These are phyloP conservation scores for Lithobates sylvaticus DNA, from an alignment of 2,797 vertebrate genomes.

Conservation along the genomic window DNA sequence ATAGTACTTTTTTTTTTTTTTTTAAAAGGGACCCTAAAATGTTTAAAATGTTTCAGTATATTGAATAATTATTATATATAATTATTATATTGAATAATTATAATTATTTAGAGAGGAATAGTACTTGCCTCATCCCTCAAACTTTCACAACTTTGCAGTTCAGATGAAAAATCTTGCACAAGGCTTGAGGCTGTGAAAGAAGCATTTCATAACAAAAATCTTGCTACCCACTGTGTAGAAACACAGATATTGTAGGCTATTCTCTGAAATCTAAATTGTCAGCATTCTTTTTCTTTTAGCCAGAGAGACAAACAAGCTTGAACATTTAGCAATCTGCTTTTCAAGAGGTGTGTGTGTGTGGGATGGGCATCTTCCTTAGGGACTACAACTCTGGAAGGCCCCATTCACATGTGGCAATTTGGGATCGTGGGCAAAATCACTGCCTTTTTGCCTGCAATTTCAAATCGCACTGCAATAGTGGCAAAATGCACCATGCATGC, in stretches of 20 bases:
- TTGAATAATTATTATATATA: no score
- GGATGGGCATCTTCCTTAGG: no score
- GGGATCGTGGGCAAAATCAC: no score
- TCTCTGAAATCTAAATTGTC: not conserved
- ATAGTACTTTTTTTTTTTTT: no score
- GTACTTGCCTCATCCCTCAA: not conserved
- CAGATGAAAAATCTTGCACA: not conserved
- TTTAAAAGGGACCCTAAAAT: no score
- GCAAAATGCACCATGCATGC: no score
- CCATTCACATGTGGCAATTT: no score
- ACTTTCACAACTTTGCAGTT: not conserved
- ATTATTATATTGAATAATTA: no score
- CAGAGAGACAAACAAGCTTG: not conserved
- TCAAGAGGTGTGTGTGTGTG: not conserved
- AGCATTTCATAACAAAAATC: not conserved
- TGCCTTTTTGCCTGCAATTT: no score
- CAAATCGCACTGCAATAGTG: no score
- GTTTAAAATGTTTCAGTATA: no score
- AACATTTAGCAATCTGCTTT: not conserved
- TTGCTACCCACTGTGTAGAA: not conserved
- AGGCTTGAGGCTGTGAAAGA: not conserved
- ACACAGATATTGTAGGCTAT: not conserved
- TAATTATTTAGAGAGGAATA: not conserved
- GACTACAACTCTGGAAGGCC: no score
- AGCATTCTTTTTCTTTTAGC: slow-evolving; percentile 9